Base-by-base conservation (phyloP, 2,797 vertebrate species). In the Euthynnus affinis region DNA sequence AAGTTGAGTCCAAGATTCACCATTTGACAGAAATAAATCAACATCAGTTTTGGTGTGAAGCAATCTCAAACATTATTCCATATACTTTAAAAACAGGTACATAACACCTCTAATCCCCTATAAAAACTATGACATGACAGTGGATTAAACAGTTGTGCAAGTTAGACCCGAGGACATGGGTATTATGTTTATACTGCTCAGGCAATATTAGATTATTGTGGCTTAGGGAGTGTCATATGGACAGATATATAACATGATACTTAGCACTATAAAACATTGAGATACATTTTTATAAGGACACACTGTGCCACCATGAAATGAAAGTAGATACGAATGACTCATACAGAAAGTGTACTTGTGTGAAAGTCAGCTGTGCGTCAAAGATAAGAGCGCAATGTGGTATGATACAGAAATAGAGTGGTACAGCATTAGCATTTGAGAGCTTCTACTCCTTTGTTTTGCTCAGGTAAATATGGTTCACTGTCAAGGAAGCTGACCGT, bases 291-390 rank as follows among this genome's bases (percentile, higher is more conserved):
- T 77, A 79, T 63, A 65, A 68, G 64, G 20, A 69, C 74, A 80
- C 61, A 52, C 65, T 3, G 13, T n/a, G 52, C 46, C 69, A 70
- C 60, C 20, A 42, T 81, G 48, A 67, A 82, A 74, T 74, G 78
- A 84, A 88, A 88, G 71, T 80, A 58, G 74, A 87, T 53, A 71
- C 4, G 49, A 72, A 73, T 81, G 87, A 86, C 74, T 84, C 76
- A 80, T 62, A 52, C 46, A 61, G 22, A 12, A 25, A 66, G 44
- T 20, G 70, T 3, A 57, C 56, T 55, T 40, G 51, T 71, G 84
- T 73, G 69, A 82, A 72, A 60, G 79, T 87, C 80, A 85, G 83
- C 74, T 86, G 81, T 69, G 61, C 17, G 15, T 74, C 44, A 69
- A 64, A 76, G 25, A 57, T 3, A 37, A 49, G 13, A 27, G 27